Base-by-base conservation (phyloP, 2,797 vertebrate genomes). In the Florisuga fusca region DNA sequence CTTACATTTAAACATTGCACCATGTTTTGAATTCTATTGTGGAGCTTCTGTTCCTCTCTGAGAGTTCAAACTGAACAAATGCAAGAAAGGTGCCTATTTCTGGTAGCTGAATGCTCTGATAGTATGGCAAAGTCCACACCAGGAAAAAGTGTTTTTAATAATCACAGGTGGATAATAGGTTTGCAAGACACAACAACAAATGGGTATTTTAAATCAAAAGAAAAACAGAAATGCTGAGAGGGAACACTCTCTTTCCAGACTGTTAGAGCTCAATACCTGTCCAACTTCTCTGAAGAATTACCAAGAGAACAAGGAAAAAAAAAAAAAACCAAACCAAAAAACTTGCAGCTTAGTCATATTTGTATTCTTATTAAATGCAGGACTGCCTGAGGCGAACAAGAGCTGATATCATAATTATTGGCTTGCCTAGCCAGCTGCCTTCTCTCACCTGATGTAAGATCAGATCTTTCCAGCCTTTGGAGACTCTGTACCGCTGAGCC, bases 371-470 rank as follows among this genome's bases (percentile, higher is more conserved):
- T 72, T 97, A 97, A 97, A 96, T 97, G 97, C 97, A 97, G 97
- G 96, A 96, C 94, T 97, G 98, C 98, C 98, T 31, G 41, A 95
- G 98, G 98, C 97, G 67, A 97, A 94, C 97, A 97, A 98, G 97
- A 98, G 98, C 97, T 98, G 98, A 98, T 98, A 98, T 97, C 97
- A 98, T 98, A 98, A 98, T 98, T 97, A 98, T 98, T 98, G 98
- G 97, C 98, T 98, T 97, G 97, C 97, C 97, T 97, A 97, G 87
- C 97, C 95, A 98, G 98, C 98, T 98, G 97, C 96, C 98, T 98
- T 97, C 97, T 96, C 98, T 97, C 95, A 98, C 97, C 97, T 98
- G 98, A 98, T 98, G 98, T 97, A 98, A 97, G 98, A 97, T 96
- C 94, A 98, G 97, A 98, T 98, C 98, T 97, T 96, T 95, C 97